Evolutionary conservation across 2,888 invertebrate genomes (phyloP).

Genomic region (Apoda limacodes): DNA sequence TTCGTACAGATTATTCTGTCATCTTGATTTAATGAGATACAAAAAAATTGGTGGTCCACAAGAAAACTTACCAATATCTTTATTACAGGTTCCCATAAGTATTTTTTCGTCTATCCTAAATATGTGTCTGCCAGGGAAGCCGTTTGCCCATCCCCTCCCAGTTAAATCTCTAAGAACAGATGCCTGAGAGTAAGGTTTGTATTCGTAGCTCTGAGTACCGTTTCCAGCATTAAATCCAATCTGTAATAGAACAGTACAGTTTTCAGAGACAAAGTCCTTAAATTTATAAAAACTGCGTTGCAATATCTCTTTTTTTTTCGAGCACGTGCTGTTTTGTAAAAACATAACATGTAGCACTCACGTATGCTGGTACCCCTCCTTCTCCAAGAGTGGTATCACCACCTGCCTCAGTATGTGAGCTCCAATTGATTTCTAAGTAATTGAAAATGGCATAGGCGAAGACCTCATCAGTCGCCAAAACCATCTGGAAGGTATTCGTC

Average conservation of each 20-base stretch:
- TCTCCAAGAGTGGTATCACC: slow-evolving; percentile 89
- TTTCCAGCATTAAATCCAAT: slow-evolving; percentile 98
- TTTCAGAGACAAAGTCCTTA: neutral
- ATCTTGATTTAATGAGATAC: neutral
- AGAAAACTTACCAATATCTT: slow-evolving; percentile 81
- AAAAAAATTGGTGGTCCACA: neutral
- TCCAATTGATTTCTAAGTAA: slow-evolving; percentile 92
- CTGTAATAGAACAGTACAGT: slow-evolving; percentile 51
- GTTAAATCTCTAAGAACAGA: slow-evolving; percentile 87
- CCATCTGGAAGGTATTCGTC: slow-evolving; percentile 97
- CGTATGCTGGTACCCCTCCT: slow-evolving; percentile 88
- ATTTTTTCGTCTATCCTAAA: slow-evolving; percentile 97
- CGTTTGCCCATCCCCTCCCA: slow-evolving; percentile 88
- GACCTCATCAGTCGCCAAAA: slow-evolving; percentile 92
- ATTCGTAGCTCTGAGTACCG: slow-evolving; percentile 89
- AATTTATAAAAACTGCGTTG: neutral
- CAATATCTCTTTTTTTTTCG: slow-evolving; percentile 4
- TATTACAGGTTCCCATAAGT: slow-evolving; percentile 92
- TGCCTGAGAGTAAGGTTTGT: slow-evolving; percentile 89
- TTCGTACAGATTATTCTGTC: neutral
- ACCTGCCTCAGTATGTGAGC: slow-evolving; percentile 90
- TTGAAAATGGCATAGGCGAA: slow-evolving; percentile 96
- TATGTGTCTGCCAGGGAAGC: slow-evolving; percentile 90
- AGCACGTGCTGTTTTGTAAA: no score
- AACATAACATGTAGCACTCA: no score